phyloP scores from a whole-genome alignment of 2,113 vertebrate genomes.

The Strix aluco region DNA sequence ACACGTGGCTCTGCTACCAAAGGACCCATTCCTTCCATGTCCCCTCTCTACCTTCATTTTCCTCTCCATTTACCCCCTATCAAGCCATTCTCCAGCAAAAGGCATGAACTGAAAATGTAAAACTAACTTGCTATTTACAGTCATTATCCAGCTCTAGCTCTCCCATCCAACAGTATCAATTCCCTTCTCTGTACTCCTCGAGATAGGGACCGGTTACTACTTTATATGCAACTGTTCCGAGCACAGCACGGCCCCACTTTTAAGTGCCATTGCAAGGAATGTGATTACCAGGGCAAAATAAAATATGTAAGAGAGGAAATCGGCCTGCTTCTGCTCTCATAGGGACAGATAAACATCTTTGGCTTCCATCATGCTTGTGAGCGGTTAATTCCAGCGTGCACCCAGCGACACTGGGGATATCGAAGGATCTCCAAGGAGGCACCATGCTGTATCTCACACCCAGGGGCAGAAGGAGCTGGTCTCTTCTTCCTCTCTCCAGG shows the following conservation, averaged over 20 bases:
- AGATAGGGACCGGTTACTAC: background rate
- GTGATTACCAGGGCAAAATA: background rate
- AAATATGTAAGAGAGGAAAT: background rate
- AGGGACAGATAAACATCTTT: background rate
- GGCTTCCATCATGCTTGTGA: background rate
- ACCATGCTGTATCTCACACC: background rate
- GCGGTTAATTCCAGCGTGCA: background rate
- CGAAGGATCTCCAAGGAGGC: background rate
- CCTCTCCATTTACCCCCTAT: background rate
- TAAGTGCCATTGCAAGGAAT: background rate
- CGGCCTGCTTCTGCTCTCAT: background rate
- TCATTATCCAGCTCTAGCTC: background rate
- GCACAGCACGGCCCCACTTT: background rate
- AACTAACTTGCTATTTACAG: background rate
- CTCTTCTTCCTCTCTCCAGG: background rate
- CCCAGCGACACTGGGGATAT: background rate
- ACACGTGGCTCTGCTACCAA: rapidly evolving
- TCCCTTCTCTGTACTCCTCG: background rate
- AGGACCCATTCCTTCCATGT: background rate
- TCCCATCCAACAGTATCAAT: background rate
- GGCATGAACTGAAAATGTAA: background rate
- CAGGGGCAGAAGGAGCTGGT: background rate
- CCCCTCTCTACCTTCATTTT: background rate
- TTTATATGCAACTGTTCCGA: background rate
- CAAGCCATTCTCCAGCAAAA: background rate